Base-by-base conservation (phyloP, 2,113 vertebrate species). In the Eidolon helvum region DNA sequence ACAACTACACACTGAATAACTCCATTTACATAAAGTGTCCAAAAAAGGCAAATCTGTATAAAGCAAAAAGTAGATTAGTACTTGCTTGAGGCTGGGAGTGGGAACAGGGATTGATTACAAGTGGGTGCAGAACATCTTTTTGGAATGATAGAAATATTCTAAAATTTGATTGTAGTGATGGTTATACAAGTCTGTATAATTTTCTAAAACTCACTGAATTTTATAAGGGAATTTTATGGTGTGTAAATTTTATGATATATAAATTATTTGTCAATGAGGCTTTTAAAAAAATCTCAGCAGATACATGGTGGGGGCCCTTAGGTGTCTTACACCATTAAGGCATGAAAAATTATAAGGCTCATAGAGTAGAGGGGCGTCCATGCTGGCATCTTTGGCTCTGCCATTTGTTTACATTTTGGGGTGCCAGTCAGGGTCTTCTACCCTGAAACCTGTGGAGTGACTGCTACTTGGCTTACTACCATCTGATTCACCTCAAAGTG, bases 171-270 rank as follows among this genome's bases (percentile, higher is more conserved):
- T 16, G 8, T 10, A 75, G 40, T 26, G 74, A 66, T 48, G 10
- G 35, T 38, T 82, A 68, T 8, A 28, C 2, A 65, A 66, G 10
- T 92, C 45, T 43, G 19, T 57, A 68, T n/a, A 65, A 55, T 86
- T 89, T 53, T 80, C 65, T 69, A 83, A 94, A 87, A 69, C 61
- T 83, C 43, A 71, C 18, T 75, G 21, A 53, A 26, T n/a, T 78
- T 28, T 88, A 71, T 18, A 24, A 59, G n/a, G 50, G 26, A 50
- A 26, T n/a, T 77, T 30, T 88, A 71, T 18, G 24, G 38, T 53
- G 48, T 53, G 19, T 21, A 61, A 48, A 40, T 71, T 63, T 68
- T 78, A 69, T 9, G 21, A 26, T 48, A 28, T 57, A 9, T 66
- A 78, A 88, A 75, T 55, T 43, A 91, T 21, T 77, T 22, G 26